phyloP scores from a whole-genome alignment of 2,888 invertebrate species.

The Apamea epomidion region DNA sequence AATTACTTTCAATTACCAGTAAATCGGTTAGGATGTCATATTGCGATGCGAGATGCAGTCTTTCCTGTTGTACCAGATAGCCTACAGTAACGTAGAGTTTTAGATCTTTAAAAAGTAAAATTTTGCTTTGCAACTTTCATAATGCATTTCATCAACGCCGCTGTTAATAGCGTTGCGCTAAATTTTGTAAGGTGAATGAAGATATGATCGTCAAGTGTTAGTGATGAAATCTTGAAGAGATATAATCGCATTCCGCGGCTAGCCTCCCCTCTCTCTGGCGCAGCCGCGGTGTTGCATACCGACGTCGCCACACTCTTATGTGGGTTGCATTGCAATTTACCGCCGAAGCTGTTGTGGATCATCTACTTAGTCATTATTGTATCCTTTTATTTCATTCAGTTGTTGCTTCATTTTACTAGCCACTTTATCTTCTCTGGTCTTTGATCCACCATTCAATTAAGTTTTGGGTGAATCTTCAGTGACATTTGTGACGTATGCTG shows the following conservation, averaged over 20 bases:
- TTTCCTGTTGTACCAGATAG: slow-evolving; percentile 59
- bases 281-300: slow-evolving; percentile 72
- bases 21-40: slow-evolving; percentile 80
- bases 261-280: slow-evolving; percentile 73
- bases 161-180: slow-evolving; percentile 68
- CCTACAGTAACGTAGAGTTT: slow-evolving; percentile 54
- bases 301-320: slow-evolving; percentile 71
- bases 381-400: slow-evolving; percentile 14
- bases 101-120: slow-evolving; percentile 48
- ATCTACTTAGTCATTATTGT: slow-evolving; percentile 39
- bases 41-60: slow-evolving; percentile 65
- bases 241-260: slow-evolving; percentile 85
- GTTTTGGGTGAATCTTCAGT: slow-evolving; percentile 18
- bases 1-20: slow-evolving; percentile 82
- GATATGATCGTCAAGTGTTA: slow-evolving; percentile 73
- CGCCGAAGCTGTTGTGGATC: slow-evolving; percentile 48
- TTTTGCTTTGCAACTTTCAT: slow-evolving; percentile 59
- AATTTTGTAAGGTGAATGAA: slow-evolving; percentile 72
- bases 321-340: slow-evolving; percentile 73
- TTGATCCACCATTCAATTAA: not conserved
- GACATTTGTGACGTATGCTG: slow-evolving; percentile 36
- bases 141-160: slow-evolving; percentile 63
- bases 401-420: slow-evolving; percentile 9
- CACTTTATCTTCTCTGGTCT: slow-evolving; percentile 3
- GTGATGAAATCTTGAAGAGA: slow-evolving; percentile 81